Evolutionary conservation across 2,113 vertebrate genomes (phyloP).

Genomic region (Paradisaea rubra): DNA sequence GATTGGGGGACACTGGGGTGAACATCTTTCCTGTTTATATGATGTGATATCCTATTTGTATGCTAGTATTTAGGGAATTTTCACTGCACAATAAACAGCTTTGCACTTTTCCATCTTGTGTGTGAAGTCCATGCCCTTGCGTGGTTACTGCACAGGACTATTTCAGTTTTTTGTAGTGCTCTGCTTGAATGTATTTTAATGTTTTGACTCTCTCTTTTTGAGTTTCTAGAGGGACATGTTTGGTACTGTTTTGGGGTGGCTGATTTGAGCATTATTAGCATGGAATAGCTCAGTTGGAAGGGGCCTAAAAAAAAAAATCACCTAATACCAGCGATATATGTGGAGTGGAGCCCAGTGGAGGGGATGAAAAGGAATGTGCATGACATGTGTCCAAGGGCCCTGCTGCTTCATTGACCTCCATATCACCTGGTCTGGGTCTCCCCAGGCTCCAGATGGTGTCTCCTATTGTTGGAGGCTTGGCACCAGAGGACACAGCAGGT

Average conservation of each 20-base stretch:
- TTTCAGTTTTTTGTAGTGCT: not conserved
- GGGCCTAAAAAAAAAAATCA: accelerated
- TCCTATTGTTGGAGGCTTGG: not conserved
- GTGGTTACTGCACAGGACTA: not conserved
- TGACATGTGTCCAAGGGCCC: accelerated
- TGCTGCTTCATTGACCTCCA: not conserved
- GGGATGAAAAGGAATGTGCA: not conserved
- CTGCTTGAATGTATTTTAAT: not conserved
- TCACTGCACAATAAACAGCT: too few relatives aligned
- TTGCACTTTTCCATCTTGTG: too few relatives aligned
- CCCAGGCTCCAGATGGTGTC: not conserved
- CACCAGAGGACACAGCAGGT: not conserved
- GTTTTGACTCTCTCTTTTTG: not conserved
- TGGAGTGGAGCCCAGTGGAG: not conserved
- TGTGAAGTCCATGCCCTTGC: too few relatives aligned
- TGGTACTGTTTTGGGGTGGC: not conserved
- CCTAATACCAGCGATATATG: not conserved
- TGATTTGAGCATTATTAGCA: not conserved
- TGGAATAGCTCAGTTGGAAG: not conserved
- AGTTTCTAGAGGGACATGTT: not conserved
- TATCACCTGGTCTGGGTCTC: not conserved
- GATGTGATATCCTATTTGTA: too few relatives aligned
- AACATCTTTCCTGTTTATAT: too few relatives aligned
- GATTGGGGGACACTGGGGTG: too few relatives aligned
- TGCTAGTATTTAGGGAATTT: too few relatives aligned